Base-by-base conservation (phyloP, 2,113 vertebrate species). In the Heterocephalus glaber region DNA sequence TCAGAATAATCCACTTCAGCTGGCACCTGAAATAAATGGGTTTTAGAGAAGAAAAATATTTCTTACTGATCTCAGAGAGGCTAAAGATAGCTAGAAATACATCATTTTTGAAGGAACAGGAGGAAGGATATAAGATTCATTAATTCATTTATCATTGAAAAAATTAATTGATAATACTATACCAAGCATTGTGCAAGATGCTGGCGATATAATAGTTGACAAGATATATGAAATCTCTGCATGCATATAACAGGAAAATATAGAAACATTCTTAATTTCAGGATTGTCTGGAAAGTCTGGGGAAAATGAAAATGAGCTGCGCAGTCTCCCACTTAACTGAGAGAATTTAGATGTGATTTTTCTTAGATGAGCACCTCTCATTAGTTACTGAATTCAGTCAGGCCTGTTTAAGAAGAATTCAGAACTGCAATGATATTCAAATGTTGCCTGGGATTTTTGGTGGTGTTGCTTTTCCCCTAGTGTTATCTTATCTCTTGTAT, bases 51-150 rank as follows among this genome's bases (percentile, higher is more conserved):
- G 65, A 92, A 93, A 96, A 41, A 20, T 35, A 65, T 33, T 68
- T 94, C 58, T 94, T 58, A 26, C 22, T 7, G 86, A 52, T 56
- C 26, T 90, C 20, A 79, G 3, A 17, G 66, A 92, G 33, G 20
- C 60, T 76, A 58, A 72, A 60, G 54, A 47, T 11, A 92, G 86
- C 22, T 26, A 72, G 56, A 87, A 89, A 63, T 63, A 33, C 30
- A 88, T 84, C 9, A 76, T 89, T 80, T n/a, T 80, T 81, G n/a
- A 80, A 97, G n/a, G 52, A 33, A 60, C 7, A 89, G 77, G 24
- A 91, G 47, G 41, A 60, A 90, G n/a, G 38, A 2, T 80, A 19
- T 81, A 47, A 92, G 52, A 93, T 26, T 20, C 20, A 74, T 49
- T 76, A 7, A 84, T 63, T 92, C 19, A 77, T 49, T 47, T 52